These are phyloP conservation scores for Toxonevra muliebris DNA, from an alignment of 2,888 invertebrate species.

Conservation along the genomic window DNA sequence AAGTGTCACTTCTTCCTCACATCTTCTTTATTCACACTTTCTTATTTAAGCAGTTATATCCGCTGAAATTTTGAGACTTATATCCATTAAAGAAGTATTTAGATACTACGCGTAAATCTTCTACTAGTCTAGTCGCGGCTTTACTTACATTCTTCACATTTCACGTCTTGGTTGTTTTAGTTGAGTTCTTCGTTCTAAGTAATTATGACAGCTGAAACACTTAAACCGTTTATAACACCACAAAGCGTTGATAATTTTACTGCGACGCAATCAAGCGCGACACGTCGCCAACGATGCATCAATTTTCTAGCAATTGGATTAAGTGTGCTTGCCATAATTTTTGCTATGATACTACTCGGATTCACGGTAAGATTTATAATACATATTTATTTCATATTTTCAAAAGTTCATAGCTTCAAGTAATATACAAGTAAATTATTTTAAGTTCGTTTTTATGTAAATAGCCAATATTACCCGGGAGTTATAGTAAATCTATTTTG, in stretches of 20 bases:
- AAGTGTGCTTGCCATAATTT: conserved; percentile 46
- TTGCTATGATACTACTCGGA: conserved; percentile 52
- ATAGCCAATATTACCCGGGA: no score
- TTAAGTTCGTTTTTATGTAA: no score
- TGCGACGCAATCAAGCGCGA: conserved; percentile 49
- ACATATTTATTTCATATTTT: no score
- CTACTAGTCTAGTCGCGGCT: no score
- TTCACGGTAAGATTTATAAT: conserved; percentile 60
- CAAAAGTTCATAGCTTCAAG: no score
- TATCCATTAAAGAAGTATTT: no score
- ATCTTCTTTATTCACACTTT: background rate
- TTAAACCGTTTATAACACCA: conserved; percentile 63
- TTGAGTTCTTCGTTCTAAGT: no score
- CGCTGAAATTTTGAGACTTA: background rate
- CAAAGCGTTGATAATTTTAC: conserved; percentile 55
- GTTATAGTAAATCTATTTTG: no score
- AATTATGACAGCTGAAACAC: conserved; percentile 63
- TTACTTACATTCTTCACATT: no score
- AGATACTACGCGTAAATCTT: no score
- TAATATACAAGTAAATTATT: no score
- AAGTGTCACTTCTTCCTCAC: background rate
- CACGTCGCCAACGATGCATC: conserved; percentile 43
- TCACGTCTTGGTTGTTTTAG: background rate
- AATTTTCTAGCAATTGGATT: conserved; percentile 53
- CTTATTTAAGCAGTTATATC: background rate